Evolutionary conservation across 92 coral and sea anemone genomes (phyloP).

Genomic region (Palythoa grandiflora): DNA sequence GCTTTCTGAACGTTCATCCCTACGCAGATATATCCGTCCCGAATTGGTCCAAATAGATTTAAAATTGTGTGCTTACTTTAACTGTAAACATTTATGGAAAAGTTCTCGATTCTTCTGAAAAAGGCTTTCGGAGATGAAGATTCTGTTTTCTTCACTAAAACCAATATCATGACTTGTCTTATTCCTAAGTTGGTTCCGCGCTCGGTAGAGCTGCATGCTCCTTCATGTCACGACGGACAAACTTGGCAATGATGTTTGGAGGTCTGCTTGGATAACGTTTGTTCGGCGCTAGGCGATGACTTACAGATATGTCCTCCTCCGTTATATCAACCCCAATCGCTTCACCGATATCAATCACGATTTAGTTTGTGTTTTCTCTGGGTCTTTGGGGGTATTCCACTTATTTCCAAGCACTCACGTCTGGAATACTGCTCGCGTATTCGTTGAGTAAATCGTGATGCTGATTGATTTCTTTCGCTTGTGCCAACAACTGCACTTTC

Average conservation of each 20-base stretch:
- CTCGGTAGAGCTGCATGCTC: constrained; percentile 48
- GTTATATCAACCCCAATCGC: constrained; percentile 28
- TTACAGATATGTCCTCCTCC: constrained; percentile 36
- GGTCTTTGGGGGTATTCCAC: constrained; percentile 30
- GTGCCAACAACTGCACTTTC: neutral
- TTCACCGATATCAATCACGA: neutral
- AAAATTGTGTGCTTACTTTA: constrained; percentile 17
- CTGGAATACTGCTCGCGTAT: constrained; percentile 45
- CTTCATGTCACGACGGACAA: constrained; percentile 13
- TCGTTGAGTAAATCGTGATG: constrained; percentile 36
- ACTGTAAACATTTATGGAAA: constrained; percentile 34
- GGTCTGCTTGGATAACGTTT: constrained; percentile 43
- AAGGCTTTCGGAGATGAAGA: constrained; percentile 41
- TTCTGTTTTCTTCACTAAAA: constrained; percentile 22
- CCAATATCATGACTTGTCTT: constrained; percentile 42
- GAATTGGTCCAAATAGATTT: constrained; percentile 43
- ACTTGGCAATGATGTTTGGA: constrained; percentile 19
- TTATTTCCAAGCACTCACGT: neutral
- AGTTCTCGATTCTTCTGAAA: constrained; percentile 36
- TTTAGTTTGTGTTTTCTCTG: constrained; percentile 40
- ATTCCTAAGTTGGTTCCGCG: constrained; percentile 29
- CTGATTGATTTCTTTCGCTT: neutral
- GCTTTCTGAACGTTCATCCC: constrained; percentile 46
- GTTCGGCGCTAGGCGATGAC: constrained; percentile 49
- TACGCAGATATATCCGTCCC: constrained; percentile 40